Conservation (phyloP, 2,888 invertebrate species). For the Eulithis testata region DNA sequence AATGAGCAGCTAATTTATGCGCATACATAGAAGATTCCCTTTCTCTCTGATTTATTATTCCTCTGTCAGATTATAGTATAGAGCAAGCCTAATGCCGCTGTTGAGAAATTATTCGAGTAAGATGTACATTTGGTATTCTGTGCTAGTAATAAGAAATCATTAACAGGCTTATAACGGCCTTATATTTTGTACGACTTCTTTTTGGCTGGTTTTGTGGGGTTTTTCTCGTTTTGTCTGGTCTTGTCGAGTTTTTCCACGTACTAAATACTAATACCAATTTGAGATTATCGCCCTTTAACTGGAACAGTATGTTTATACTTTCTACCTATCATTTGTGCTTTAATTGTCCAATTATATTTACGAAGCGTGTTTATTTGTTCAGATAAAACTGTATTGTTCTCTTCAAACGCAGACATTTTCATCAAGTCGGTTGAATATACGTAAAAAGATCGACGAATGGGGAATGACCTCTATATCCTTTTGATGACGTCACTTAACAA, state of each 20-base stretch:
- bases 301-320: slow-evolving; percentile 53
- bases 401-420: slow-evolving; percentile 9
- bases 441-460: slow-evolving; percentile 25
- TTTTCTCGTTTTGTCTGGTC: not conserved
- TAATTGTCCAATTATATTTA: not conserved
- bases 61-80: not conserved
- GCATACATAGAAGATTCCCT: slow-evolving; percentile 26
- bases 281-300: slow-evolving; percentile 62
- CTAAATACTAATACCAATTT: slow-evolving; percentile 1
- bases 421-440: slow-evolving; percentile 12
- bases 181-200: slow-evolving; percentile 23
- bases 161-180: slow-evolving; percentile 14
- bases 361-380: slow-evolving; percentile 22
- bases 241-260: not conserved
- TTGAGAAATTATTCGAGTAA: no score
- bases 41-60: slow-evolving; percentile 15
- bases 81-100: not conserved
- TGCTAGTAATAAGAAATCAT: slow-evolving; percentile 7
- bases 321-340: slow-evolving; percentile 2
- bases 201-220: not conserved
- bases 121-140: no score
- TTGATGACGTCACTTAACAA: slow-evolving; percentile 51
- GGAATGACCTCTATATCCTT: slow-evolving; percentile 50
- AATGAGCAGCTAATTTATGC: slow-evolving; percentile 37
- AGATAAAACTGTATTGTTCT: slow-evolving; percentile 20